Conservation (phyloP, 2,888 invertebrate genomes). For the Drosophila kanekoi region DNA sequence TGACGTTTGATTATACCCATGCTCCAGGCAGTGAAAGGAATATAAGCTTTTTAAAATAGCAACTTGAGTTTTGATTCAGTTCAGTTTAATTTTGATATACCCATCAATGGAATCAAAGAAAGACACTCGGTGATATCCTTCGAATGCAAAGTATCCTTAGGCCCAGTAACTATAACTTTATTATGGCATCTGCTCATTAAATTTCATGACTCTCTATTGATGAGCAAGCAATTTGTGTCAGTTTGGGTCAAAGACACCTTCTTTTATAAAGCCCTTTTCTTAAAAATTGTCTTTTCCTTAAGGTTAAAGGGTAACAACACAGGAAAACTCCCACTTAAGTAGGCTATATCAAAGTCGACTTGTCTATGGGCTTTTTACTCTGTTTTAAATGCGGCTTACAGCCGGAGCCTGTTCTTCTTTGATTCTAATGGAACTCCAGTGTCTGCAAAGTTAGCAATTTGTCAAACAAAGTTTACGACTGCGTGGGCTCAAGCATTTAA, state of each 20-base stretch:
- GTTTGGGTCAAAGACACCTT: no score
- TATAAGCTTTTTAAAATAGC: neutral
- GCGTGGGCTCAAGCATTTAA: conserved; percentile 47
- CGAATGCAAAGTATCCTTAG: no score
- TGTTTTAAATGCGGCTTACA: conserved; percentile 20
- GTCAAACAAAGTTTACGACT: conserved; percentile 71
- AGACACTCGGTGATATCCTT: no score
- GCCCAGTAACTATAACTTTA: no score
- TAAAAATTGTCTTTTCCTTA: no score
- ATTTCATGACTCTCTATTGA: no score
- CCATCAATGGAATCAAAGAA: no score
- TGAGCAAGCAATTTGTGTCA: no score
- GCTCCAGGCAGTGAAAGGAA: neutral
- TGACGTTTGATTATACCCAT: conserved; percentile 24
- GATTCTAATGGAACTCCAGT: conserved; percentile 19
- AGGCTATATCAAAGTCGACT: conserved; percentile 14
- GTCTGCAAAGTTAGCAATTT: conserved; percentile 62
- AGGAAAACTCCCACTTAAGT: neutral
- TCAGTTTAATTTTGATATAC: neutral
- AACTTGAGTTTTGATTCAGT: neutral
- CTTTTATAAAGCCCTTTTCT: no score
- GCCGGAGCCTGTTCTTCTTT: conserved; percentile 14
- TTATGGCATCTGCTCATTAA: no score
- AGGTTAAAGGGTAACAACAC: neutral
- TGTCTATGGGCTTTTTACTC: neutral